These are phyloP conservation scores for Trichonephila inaurata DNA, from an alignment of 1,140 invertebrate species.

Conservation along the genomic window DNA sequence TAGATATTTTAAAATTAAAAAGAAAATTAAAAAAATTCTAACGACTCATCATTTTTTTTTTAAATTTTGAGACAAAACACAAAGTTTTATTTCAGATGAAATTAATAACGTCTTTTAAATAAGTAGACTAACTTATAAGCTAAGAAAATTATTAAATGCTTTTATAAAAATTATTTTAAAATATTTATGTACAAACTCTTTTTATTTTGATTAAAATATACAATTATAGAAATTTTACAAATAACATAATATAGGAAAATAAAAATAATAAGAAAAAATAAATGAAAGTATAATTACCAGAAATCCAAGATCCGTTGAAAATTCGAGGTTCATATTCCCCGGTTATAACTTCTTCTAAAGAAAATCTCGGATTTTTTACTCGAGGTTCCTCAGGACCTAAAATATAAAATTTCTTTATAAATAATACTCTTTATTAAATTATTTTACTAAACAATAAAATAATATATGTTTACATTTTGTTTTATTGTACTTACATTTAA, in stretches of 20 bases:
- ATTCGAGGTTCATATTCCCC: constrained; percentile 74
- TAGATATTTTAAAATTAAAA: too few relatives aligned
- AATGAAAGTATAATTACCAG: constrained; percentile 68
- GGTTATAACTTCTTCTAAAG: constrained; percentile 76
- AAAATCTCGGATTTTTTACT: constrained; percentile 77
- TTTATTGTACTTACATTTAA: too few relatives aligned
- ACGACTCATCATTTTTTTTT: too few relatives aligned
- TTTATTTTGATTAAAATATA: too few relatives aligned
- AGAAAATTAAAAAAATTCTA: too few relatives aligned
- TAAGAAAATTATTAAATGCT: too few relatives aligned
- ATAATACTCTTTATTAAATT: not conserved
- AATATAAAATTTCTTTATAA: not conserved
- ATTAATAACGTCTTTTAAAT: too few relatives aligned
- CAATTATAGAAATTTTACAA: not conserved
- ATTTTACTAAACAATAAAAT: not conserved
- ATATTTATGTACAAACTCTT: too few relatives aligned
- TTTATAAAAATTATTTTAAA: too few relatives aligned
- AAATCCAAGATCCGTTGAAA: constrained; percentile 78
- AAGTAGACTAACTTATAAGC: too few relatives aligned
- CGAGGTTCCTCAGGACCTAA: constrained; percentile 75
- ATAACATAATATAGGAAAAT: not conserved
- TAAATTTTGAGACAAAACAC: too few relatives aligned
- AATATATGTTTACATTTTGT: not conserved
- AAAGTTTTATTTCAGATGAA: too few relatives aligned
- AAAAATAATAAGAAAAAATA: not conserved